phyloP scores from a whole-genome alignment of 2,113 vertebrate species.

The Chaetodon auriga region DNA sequence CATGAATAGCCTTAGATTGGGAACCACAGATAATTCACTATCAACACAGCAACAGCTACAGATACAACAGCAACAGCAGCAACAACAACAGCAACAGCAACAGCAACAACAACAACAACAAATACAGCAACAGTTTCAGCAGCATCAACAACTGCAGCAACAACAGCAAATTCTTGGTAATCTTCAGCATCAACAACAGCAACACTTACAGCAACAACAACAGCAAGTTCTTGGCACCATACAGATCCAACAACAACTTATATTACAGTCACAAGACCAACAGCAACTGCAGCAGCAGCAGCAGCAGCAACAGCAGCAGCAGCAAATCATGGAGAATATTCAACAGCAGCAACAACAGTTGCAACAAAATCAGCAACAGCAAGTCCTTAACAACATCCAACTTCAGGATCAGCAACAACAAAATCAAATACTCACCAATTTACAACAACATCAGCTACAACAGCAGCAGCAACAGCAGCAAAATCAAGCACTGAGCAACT shows the following conservation, averaged over 20 bases:
- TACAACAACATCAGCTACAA: conserved; percentile 79
- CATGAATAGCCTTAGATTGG: conserved; percentile 90
- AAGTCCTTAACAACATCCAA: conserved; percentile 76
- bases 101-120: conserved; percentile 23
- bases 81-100: conserved; percentile 74
- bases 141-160: conserved; percentile 60
- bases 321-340: conserved; percentile 81
- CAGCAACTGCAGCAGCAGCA: conserved; percentile 82
- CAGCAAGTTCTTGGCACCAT: conserved; percentile 79
- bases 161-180: conserved; percentile 74
- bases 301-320: conserved; percentile 73
- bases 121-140: conserved; percentile 29
- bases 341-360: conserved; percentile 74
- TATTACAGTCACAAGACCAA: conserved; percentile 88
- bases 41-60: conserved; percentile 88
- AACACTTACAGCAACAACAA: conserved; percentile 67
- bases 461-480: conserved; percentile 72
- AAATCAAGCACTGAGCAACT: conserved; percentile 75
- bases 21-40: conserved; percentile 87
- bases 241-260: conserved; percentile 80
- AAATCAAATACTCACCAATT: conserved; percentile 79
- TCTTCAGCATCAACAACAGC: conserved; percentile 75
- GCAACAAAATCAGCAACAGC: conserved; percentile 78
- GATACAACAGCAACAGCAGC: conserved; percentile 78
- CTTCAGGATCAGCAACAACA: conserved; percentile 82